A percentile compares a stretch with the other conserved stretches of the same genome.
Evolutionary conservation across 2,888 invertebrate species (phyloP).

Genomic region (Ectropis crepuscularia): DNA sequence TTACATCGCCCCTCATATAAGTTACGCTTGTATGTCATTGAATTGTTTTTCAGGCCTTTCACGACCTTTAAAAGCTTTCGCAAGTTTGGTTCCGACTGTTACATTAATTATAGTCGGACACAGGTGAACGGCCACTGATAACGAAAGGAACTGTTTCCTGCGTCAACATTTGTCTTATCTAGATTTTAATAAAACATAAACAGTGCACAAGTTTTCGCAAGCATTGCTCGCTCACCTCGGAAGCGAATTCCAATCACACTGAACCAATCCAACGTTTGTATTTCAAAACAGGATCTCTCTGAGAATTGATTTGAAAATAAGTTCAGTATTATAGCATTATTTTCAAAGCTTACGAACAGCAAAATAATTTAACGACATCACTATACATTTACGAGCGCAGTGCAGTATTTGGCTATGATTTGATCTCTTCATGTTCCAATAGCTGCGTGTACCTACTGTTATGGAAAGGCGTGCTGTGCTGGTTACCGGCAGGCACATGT

Average conservation of each 20-base stretch:
- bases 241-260: slow-evolving; percentile 36
- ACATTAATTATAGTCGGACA: not conserved
- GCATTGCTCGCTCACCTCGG: slow-evolving; percentile 37
- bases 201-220: slow-evolving; percentile 16
- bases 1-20: no score
- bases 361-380: no score
- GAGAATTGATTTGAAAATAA: not conserved
- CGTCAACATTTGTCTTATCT: slow-evolving; percentile 1
- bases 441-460: no score
- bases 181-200: slow-evolving; percentile 30
- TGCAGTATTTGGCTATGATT: no score
- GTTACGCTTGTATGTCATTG: no score
- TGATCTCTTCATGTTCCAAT: no score
- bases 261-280: slow-evolving; percentile 17
- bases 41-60: not conserved
- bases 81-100: not conserved
- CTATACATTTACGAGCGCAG: no score
- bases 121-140: slow-evolving; percentile 26
- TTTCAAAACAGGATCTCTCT: slow-evolving; percentile 1
- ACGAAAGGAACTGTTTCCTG: slow-evolving; percentile 16
- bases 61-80: slow-evolving; percentile 5
- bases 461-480: no score
- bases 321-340: not conserved
- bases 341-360: no score
- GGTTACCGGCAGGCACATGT: no score